Base-by-base conservation (phyloP, 2,797 vertebrate genomes). In the Acridotheres tristis region DNA sequence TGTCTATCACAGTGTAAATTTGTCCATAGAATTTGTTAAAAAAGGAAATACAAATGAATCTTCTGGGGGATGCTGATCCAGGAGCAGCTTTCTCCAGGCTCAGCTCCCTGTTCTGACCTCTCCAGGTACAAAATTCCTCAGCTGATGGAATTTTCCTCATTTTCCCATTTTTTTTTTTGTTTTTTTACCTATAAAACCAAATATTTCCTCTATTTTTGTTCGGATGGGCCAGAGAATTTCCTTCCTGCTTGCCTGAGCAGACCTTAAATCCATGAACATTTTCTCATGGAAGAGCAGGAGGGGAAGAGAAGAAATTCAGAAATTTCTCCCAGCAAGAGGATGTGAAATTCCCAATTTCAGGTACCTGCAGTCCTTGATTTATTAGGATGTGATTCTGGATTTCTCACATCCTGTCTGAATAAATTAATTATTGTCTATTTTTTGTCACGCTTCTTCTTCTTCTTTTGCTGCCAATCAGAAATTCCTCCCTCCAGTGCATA, bases 341-440 rank as follows among this genome's bases (percentile, higher is more conserved):
- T 86, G 34, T 69, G 76, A 78, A 83, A 76, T 42, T 80, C 34
- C 12, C 20, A 50, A 5, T 16, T 86, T 47, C 20, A 16, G 32
- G 75, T 26, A 61, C 51, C 68, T 80, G 27, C 65, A 61, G 38
- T 11, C 7, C 43, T 51, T 63, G 47, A 53, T 93, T 78, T 54
- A 58, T 57, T 80, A 71, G 12, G 61, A 12, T 25, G 15, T 19
- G 32, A 48, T 80, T 84, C 57, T 69, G 48, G 20, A 62, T 48
- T 96, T 92, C 62, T 84, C 81, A 47, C 69, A 48, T 77, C 87
- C 65, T 88, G 25, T 15, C 40, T 74, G 66, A 89, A 89, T 90
- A 47, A 4, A 62, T 86, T 42, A 90, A 80, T 53, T 57, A 27
- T 83, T 92, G 75, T 78, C 89, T 85, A 14, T 36, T 89, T 92